Base-by-base conservation (phyloP, 2,888 invertebrate genomes). In the Cynaeus angustus region DNA sequence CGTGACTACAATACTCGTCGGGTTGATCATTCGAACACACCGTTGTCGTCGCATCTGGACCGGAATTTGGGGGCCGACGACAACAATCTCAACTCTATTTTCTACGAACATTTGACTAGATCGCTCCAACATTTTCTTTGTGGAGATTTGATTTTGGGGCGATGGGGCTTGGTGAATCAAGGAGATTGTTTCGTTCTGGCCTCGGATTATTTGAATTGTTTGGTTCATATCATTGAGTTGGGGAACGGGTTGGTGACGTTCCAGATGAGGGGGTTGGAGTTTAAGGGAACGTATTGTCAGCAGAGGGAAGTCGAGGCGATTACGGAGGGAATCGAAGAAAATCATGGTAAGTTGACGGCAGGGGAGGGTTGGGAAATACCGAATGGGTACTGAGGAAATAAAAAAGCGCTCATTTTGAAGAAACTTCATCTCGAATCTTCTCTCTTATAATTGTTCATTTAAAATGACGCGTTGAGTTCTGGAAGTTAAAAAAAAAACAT, bases 281-380 rank as follows among this genome's bases (percentile, higher is more conserved):
- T 99, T 86, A 88, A 98, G 50, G 98, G 99, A 16, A 99, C 99
- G 0, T 99, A 99, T 84, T 99, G 99, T 83, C 99, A 99, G 84
- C 99, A 99, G 85, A 87, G 99, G 66, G 98, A 98, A 86, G 98
- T 99, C 0, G 99, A 99, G 85, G 99, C 99, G 9, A 99, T 99
- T 71, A 95, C 96, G 0, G 99, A 99, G 85, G 98, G 97, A 7
- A 96, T 98, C 0, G 97, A 97, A 81, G 97, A 98, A 79, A 97
- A 97, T 82, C 94, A 94, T 79, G 97, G 97, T 91, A 41, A 61
- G 30, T 59, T 43, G 41, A n/a, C 9, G 13, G 12, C 30, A 5
- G 53, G 33, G 53, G 53, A 53, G 53, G 53, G 37, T 37, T 33
- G 53, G 37, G 53, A 37, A 37, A 37, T 53, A 50, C 48, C 48